Evolutionary conservation across 35 echinoderm and acorn worm species (phyloP).

Genomic region (Patiria miniata): DNA sequence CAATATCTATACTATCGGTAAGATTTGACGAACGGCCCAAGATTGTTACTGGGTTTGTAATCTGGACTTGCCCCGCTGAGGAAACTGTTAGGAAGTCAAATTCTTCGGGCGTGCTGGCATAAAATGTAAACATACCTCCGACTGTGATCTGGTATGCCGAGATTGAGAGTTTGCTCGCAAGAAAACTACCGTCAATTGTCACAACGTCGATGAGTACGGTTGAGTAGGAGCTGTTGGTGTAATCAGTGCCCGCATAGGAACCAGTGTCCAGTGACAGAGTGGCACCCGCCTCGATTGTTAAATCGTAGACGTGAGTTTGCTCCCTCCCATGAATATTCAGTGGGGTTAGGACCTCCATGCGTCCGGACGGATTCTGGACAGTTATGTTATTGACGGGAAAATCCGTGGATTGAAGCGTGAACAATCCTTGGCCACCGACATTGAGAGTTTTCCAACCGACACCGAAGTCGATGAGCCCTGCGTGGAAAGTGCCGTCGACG

Average conservation of each 20-base stretch:
- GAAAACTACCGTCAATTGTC: constrained; percentile 41
- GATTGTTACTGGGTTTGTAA: constrained; percentile 37
- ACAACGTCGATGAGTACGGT: constrained; percentile 21
- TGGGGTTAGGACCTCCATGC: constrained; percentile 19
- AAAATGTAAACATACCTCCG: constrained; percentile 50
- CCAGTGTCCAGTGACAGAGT: constrained; percentile 43
- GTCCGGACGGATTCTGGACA: neutral
- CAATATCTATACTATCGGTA: constrained; percentile 13
- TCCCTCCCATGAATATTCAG: constrained; percentile 29
- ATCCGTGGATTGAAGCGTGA: constrained; percentile 26
- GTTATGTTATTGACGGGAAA: neutral
- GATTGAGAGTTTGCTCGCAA: constrained; percentile 54
- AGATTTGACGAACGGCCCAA: constrained; percentile 24
- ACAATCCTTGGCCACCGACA: constrained; percentile 29
- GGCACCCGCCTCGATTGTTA: constrained; percentile 20
- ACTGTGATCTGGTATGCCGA: constrained; percentile 30
- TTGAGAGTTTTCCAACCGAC: constrained; percentile 5
- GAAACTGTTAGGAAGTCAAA: constrained; percentile 31
- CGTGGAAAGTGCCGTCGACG: constrained; percentile 62
- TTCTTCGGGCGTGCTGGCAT: constrained; percentile 40
- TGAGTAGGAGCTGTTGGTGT: constrained; percentile 47
- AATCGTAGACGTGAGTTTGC: constrained; percentile 23
- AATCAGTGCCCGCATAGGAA: constrained; percentile 18
- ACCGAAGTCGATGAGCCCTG: constrained; percentile 45
- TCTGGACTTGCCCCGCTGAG: constrained; percentile 27